phyloP scores from a whole-genome alignment of 2,113 vertebrate species.

The Phyllostomus discolor region DNA sequence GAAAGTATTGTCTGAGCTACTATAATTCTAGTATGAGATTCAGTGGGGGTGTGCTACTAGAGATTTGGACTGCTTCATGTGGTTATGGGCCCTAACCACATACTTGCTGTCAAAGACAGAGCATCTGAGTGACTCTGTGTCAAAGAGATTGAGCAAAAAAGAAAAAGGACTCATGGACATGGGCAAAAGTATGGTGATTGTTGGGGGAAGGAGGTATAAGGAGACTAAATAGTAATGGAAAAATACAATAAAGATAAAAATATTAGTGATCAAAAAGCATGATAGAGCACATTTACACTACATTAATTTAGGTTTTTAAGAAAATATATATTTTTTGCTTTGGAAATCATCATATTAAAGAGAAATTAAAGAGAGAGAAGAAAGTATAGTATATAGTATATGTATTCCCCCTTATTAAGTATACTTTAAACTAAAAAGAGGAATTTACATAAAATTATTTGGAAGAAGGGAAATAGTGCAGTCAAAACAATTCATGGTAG shows the following conservation, averaged over 20 bases:
- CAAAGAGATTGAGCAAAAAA: not conserved
- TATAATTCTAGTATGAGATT: not conserved
- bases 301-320: not conserved
- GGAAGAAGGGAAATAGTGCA: not conserved
- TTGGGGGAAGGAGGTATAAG: too few species aligned
- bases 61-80: not conserved
- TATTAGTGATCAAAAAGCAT: not conserved
- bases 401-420: not conserved
- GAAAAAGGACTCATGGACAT: too few species aligned
- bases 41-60: not conserved
- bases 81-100: not conserved
- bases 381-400: slow-evolving; percentile 13
- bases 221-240: too few species aligned
- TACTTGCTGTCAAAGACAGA: not conserved
- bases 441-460: slow-evolving; percentile 19
- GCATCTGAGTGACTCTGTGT: not conserved
- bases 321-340: not conserved
- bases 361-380: slow-evolving; percentile 8
- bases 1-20: not conserved
- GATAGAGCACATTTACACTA: not conserved
- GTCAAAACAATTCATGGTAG: not conserved
- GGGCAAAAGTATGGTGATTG: too few species aligned
- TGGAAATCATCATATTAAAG: not conserved
- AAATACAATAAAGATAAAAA: too few species aligned
- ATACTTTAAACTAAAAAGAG: slow-evolving; percentile 41